Conservation (phyloP, 1,140 invertebrate genomes). For the Drosophila pruinosa region DNA sequence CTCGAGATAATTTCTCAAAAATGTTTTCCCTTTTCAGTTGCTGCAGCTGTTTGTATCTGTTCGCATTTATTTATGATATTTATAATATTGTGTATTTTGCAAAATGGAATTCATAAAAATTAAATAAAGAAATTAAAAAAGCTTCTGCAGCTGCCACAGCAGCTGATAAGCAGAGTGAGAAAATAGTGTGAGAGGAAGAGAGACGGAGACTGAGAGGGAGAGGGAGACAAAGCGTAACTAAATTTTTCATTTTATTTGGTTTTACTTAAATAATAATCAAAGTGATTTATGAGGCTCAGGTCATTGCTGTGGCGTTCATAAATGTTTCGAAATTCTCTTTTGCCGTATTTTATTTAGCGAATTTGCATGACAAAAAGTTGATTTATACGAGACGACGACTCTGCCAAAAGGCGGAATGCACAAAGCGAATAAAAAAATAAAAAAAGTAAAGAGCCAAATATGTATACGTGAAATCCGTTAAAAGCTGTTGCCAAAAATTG, state of each 20-base stretch:
- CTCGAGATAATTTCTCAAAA: conserved; percentile 12
- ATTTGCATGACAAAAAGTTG: conserved; percentile 68
- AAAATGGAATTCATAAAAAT: conserved; percentile 31
- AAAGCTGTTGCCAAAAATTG: conserved; percentile 21
- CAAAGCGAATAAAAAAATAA: conserved; percentile 21
- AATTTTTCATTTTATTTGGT: conserved; percentile 48
- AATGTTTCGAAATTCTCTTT: conserved; percentile 49
- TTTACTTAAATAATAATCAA: conserved; percentile 74
- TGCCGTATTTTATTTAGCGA: conserved; percentile 47
- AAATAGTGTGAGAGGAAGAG: neutral
- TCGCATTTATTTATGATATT: conserved; percentile 59
- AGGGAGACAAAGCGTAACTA: conserved; percentile 31
- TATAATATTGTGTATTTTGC: conserved; percentile 50
- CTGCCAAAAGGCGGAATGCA: conserved; percentile 63
- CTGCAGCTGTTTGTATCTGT: conserved; percentile 68
- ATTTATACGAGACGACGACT: conserved; percentile 62
- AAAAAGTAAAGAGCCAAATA: neutral
- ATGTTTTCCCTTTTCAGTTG: neutral
- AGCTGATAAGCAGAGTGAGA: conserved; percentile 58
- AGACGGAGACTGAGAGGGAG: neutral
- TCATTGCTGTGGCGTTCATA: conserved; percentile 59
- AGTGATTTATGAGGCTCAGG: conserved; percentile 69
- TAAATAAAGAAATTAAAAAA: conserved; percentile 26
- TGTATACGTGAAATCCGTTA: neutral
- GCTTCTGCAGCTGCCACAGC: conserved; percentile 47